Base-by-base conservation (phyloP, 2,797 vertebrate species). In the Chiropotes sagulatus region DNA sequence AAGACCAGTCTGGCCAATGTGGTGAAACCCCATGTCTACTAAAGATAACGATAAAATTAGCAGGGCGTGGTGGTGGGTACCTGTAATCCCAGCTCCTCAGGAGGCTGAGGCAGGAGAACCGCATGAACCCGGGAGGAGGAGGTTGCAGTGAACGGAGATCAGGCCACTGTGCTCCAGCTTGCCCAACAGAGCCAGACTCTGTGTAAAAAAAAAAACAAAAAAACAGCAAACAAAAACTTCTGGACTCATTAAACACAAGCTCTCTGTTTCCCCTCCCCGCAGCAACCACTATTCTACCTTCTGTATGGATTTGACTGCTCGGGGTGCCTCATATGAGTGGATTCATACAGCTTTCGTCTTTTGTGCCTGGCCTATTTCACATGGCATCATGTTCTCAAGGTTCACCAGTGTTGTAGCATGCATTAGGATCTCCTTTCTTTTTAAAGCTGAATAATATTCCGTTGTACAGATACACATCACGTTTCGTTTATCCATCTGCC, bases 271-370 rank as follows among this genome's bases (percentile, higher is more conserved):
- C 20, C 33, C 10, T 17, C 10, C n/a, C 24, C 12, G 19, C 5
- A 5, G 22, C 46, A 64, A 20, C 26, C 44, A 22, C 50, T 2
- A 0, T 48, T 81, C 19, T 39, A 1, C 72, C 41, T 70, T 50
- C 44, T 50, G 41, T 52, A 0, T 82, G 86, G 26, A 36, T 54
- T 20, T 52, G 46, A 19, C 48, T 5, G 17, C 46, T 17, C 1
- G 1, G 2, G 11, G 14, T 36, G 19, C n/a, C 24, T 80, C 44
- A 0, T 7, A 0, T 15, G 7, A 30, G 44, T 82, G 48, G 30
- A 39, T 33, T 28, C 48, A 14, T 28, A 2, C 5, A 24, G 36
- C 30, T 1, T 85, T 39, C 39, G 3, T 64, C 44, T 41, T n/a
- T 70, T 58, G 36, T 54, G 44, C 26, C 73, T 41, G 50, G 36